Percentiles rank a stretch among this genome's conserved stretches.
Evolutionary conservation across 1,140 invertebrate genomes (phyloP).

Genomic region (Cardiocondyla obscurior): DNA sequence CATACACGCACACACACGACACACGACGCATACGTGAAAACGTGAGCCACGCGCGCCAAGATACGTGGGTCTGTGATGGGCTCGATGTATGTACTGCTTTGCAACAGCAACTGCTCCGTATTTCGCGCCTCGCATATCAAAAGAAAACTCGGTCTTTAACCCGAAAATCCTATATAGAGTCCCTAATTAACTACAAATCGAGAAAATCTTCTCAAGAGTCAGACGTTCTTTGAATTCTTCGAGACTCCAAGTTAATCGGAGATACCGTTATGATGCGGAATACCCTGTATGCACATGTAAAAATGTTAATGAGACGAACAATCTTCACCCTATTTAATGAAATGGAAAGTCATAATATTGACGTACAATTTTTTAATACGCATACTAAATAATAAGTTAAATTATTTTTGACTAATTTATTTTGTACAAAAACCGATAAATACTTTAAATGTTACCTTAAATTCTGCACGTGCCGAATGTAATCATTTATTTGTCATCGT

Average conservation of each 20-base stretch:
- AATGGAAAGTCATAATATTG: background rate
- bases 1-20: background rate
- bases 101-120: background rate
- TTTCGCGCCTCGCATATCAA: background rate
- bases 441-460: background rate
- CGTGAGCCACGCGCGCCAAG: background rate
- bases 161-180: background rate
- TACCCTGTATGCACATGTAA: slow-evolving; percentile 3
- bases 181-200: background rate
- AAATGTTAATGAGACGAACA: slow-evolving; percentile 2
- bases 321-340: background rate
- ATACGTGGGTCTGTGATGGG: background rate
- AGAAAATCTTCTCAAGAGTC: background rate
- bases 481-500: background rate
- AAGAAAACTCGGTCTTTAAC: background rate
- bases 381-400: background rate
- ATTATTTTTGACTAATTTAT: background rate
- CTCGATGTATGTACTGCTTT: background rate
- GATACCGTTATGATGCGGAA: background rate
- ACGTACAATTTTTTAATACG: background rate
- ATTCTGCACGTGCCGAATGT: background rate
- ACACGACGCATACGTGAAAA: background rate
- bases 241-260: background rate
- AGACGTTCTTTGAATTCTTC: background rate
- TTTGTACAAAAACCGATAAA: background rate